Conservation (phyloP, 2,888 invertebrate genomes). For the Trachelus iudaicus region DNA sequence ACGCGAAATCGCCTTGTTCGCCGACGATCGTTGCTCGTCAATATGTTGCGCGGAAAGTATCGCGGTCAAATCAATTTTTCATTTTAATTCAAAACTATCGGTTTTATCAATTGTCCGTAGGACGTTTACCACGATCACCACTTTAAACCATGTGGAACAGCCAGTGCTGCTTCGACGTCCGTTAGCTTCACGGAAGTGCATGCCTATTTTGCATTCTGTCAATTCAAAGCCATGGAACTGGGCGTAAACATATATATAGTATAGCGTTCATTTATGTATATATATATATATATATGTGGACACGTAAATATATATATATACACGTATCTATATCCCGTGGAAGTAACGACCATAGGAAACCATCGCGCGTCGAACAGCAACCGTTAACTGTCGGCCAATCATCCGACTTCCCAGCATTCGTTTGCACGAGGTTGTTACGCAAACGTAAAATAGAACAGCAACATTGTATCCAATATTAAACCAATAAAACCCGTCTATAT, state of each 20-base stretch:
- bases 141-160: neutral
- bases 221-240: neutral
- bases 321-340: too few relatives aligned
- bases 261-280: neutral
- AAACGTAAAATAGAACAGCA: conserved; percentile 8
- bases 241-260: neutral
- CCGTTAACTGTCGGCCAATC: neutral
- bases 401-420: conserved; percentile 22
- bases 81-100: neutral
- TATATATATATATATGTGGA: too few relatives aligned
- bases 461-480: conserved; percentile 34
- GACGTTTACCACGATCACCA: neutral
- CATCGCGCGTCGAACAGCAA: too few relatives aligned
- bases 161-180: conserved; percentile 8
- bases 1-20: neutral
- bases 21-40: neutral
- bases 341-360: too few relatives aligned
- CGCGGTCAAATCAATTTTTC: neutral
- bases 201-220: neutral
- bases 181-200: conserved; percentile 23
- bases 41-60: neutral
- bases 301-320: neutral
- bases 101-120: neutral
- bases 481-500: conserved; percentile 24
- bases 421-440: conserved; percentile 31